Evolutionary conservation across 2,888 invertebrate genomes (phyloP).

Genomic region (Pollenia angustigena): DNA sequence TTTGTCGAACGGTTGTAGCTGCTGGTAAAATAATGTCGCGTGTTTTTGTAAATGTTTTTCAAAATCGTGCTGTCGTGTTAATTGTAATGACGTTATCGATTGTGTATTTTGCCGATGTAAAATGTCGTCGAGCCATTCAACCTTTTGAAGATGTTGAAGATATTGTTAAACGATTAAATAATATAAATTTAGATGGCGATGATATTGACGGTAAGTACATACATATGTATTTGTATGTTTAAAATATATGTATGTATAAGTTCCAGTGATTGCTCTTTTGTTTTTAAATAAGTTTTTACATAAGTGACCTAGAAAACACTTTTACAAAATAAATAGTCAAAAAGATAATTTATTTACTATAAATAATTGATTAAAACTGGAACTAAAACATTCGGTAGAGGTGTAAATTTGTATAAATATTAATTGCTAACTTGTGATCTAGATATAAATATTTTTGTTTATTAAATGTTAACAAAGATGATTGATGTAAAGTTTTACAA

Average conservation of each 20-base stretch:
- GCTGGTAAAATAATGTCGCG: conserved; percentile 29
- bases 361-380: no score
- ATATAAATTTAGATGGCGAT: conserved; percentile 67
- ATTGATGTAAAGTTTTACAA: no score
- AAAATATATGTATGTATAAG: neutral
- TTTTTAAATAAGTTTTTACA: neutral
- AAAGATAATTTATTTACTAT: no score
- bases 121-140: conserved; percentile 75
- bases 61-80: conserved; percentile 3
- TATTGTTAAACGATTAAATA: conserved; percentile 74
- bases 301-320: neutral
- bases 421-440: no score
- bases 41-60: conserved; percentile 48
- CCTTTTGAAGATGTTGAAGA: conserved; percentile 76
- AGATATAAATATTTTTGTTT: no score
- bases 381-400: no score
- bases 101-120: conserved; percentile 20
- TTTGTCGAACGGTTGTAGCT: conserved; percentile 20
- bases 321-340: no score
- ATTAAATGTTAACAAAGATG: no score
- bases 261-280: no score
- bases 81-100: conserved; percentile 4
- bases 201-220: conserved; percentile 67
- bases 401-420: no score
- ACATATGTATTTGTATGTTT: neutral